Conservation (phyloP, 2,888 invertebrate genomes). For the Sceliomorpha sp. region DNA sequence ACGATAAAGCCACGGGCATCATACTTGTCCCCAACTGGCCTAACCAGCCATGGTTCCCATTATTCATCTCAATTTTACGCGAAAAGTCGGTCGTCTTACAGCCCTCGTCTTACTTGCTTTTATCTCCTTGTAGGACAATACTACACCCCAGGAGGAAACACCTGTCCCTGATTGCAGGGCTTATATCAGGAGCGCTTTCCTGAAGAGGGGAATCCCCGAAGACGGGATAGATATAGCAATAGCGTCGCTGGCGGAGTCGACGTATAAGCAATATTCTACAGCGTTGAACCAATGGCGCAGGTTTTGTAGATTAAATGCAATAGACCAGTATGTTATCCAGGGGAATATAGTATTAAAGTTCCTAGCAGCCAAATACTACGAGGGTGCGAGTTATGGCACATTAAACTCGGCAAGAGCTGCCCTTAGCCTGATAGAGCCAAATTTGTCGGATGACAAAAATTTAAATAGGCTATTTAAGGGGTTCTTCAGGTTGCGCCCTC, state of each 20-base stretch:
- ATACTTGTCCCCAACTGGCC: too few species aligned
- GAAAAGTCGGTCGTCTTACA: too few species aligned
- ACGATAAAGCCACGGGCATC: too few species aligned
- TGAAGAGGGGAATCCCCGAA: neutral
- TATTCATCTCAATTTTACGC: too few species aligned
- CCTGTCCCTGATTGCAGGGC: neutral
- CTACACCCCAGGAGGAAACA: constrained; percentile 6
- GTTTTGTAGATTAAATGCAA: constrained; percentile 25
- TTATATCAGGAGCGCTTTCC: neutral
- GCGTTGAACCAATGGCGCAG: constrained; percentile 46
- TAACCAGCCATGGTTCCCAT: too few species aligned
- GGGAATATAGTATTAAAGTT: constrained; percentile 4
- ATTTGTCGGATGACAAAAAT: constrained; percentile 3
- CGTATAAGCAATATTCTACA: constrained; percentile 39
- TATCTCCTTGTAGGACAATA: constrained; percentile 12
- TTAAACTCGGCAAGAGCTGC: constrained; percentile 35
- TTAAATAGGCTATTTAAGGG: constrained; percentile 33
- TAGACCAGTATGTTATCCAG: constrained; percentile 6
- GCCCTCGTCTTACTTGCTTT: too few species aligned
- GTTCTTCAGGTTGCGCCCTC: constrained; percentile 19
- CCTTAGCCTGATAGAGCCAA: constrained; percentile 17
- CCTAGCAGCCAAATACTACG: constrained; percentile 13
- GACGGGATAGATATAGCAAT: neutral
- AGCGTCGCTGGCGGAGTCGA: neutral
- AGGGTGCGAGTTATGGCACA: constrained; percentile 34